phyloP scores from a whole-genome alignment of 2,797 vertebrate species.

The Sylvilagus floridanus region DNA sequence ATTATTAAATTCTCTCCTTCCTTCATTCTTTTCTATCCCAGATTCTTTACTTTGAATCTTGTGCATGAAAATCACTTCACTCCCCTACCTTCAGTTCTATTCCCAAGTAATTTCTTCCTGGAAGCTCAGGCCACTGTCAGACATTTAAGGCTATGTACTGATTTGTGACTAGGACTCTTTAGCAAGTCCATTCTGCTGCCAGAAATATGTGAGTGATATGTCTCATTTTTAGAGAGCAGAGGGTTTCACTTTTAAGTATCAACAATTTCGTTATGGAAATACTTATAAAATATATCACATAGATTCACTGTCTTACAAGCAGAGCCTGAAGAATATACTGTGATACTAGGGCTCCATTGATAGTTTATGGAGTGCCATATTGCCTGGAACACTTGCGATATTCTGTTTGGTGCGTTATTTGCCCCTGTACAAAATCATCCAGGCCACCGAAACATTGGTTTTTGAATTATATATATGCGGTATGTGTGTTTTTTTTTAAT shows the following conservation, averaged over 20 bases:
- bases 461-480: neutral
- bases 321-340: neutral
- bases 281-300: neutral
- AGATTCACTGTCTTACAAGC: neutral
- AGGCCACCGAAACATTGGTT: neutral
- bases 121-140: neutral
- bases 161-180: neutral
- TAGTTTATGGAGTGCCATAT: neutral
- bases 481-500: neutral
- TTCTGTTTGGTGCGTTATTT: neutral
- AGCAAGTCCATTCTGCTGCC: neutral
- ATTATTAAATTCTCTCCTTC: neutral
- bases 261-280: neutral
- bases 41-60: neutral
- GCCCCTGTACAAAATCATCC: neutral
- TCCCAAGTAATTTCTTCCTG: neutral
- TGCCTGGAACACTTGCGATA: neutral
- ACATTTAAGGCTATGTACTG: neutral
- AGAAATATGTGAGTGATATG: neutral
- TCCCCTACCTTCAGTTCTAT: neutral
- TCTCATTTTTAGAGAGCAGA: neutral
- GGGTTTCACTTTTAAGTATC: neutral
- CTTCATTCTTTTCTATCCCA: neutral
- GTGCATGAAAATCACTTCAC: neutral
- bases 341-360: neutral